Evolutionary conservation across 2,113 vertebrate genomes (phyloP), one percentile per base, ranked within the genome.

Genomic region (Emydura subglobosa): DNA sequence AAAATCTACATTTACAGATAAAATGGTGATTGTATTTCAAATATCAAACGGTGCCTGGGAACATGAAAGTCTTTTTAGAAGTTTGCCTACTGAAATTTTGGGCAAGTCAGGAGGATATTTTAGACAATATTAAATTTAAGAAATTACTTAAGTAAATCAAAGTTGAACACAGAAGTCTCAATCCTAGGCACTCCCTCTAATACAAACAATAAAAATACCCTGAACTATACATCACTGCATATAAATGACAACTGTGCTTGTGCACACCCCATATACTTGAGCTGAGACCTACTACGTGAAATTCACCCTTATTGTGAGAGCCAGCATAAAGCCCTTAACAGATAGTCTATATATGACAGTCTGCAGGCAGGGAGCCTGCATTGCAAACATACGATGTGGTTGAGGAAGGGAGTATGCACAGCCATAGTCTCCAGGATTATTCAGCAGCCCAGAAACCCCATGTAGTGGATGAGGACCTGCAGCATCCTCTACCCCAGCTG

Each of bases 41-140:
- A 47, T 34, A 87, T 21, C 9, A n/a, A 34, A 78, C 31, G 24
- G 93, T 90, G 78, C 68, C 54, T 93, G 82, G 86, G 42, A 25
- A 11, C 10, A 83, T 12, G 50, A 87, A 83, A 93, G 59, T 31
- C 9, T 72, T 93, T 93, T 94, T 93, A 79, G 86, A 49, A 22
- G 42, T 91, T 89, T 95, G 54, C 53, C 51, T 34, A 95, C 55
- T 82, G n/a, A 88, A 19, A 59, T 86, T 96, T 89, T 61, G 47
- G 47, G 51, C 86, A 86, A 94, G n/a, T 54, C 79, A 93, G 24
- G 25, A 90, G 76, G 85, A 44, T 1, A 94, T 87, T 54, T 74
- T 54, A 85, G 0, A 53, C 11, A 47, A 1, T 85, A 39, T 10
- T 87, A 21, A 87, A 79, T 17, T 3, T 25, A 90, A 86, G 6